Evolutionary conservation across 2,797 vertebrate species (phyloP).

Genomic region (Spinibarbus caldwelli): DNA sequence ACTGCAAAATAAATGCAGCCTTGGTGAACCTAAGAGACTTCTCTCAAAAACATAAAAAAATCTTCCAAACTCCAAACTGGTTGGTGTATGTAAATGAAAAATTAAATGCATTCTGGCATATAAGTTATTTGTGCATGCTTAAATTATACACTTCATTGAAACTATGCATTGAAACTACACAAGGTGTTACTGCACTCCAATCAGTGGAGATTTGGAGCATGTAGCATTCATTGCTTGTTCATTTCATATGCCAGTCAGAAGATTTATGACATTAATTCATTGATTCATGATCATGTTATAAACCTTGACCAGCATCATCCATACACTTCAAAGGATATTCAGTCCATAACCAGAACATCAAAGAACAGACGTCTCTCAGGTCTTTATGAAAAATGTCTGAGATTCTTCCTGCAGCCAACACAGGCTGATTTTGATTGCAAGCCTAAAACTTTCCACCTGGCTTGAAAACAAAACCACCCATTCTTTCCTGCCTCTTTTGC

Average conservation of each 20-base stretch:
- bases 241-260: background rate
- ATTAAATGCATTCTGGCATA: background rate
- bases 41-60: background rate
- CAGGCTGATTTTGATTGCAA: background rate
- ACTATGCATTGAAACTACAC: too few relatives aligned
- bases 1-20: background rate
- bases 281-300: background rate
- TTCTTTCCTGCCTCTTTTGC: conserved; percentile 25
- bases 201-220: background rate
- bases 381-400: conserved; percentile 18
- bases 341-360: conserved; percentile 12
- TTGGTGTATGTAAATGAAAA: background rate
- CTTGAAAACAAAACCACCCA: conserved; percentile 15
- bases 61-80: background rate
- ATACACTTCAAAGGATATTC: background rate
- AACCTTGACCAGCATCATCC: background rate
- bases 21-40: background rate
- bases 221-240: too few relatives aligned
- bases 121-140: background rate
- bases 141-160: background rate
- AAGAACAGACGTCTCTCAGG: conserved; percentile 13
- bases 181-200: background rate
- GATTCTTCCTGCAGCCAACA: background rate
- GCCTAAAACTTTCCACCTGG: conserved; percentile 21
- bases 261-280: background rate